A percentile compares a stretch with the other conserved stretches of the same genome.
phyloP scores from a whole-genome alignment of 2,888 invertebrate genomes.

The Heliconius charithonia region DNA sequence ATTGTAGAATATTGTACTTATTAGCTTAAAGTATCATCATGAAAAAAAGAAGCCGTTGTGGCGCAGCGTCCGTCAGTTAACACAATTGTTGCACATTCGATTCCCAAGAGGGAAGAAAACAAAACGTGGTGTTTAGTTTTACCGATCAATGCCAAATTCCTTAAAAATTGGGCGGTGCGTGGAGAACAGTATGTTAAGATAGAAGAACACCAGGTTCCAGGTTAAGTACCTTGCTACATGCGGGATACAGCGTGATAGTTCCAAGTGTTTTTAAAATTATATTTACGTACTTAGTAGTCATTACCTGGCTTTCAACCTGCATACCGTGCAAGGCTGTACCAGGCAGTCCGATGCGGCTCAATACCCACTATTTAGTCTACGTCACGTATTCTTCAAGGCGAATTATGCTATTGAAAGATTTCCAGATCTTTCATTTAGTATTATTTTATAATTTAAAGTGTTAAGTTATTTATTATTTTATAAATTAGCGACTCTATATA shows the following conservation, averaged over 20 bases:
- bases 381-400: constrained; percentile 9
- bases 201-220: background rate
- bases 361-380: background rate
- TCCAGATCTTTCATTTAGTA: background rate
- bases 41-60: no score
- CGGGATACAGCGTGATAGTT: background rate
- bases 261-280: no score
- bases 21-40: no score
- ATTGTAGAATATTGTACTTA: no score
- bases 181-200: background rate
- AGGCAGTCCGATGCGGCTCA: constrained; percentile 3
- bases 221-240: background rate
- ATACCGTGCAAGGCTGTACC: background rate
- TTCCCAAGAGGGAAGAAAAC: no score
- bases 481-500: background rate
- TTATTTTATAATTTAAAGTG: constrained; percentile 8
- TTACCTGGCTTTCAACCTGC: background rate
- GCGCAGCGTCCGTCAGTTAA: no score
- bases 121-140: no score
- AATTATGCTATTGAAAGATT: background rate
- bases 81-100: no score
- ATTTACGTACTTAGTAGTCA: background rate
- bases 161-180: no score
- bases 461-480: background rate
- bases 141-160: no score